Percentiles rank a stretch among this genome's conserved stretches.
These are phyloP conservation scores for Leucoraja erinaceus DNA, from an alignment of 2,113 vertebrate genomes.

Conservation along the genomic window DNA sequence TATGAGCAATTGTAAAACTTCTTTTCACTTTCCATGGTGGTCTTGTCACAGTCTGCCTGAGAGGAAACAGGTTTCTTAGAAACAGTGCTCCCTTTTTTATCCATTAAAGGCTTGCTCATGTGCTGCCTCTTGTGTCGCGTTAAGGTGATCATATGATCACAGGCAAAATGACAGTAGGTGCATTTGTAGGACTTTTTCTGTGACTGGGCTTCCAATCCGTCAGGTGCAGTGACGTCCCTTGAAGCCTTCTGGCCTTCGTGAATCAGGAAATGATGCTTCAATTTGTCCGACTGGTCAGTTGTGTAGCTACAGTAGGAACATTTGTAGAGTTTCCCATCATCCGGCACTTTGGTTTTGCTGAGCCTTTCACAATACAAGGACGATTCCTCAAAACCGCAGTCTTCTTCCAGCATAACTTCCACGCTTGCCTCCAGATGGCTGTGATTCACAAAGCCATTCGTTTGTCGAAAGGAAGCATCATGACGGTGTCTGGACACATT, in stretches of 20 bases:
- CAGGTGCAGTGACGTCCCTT: background rate
- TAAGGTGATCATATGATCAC: conserved; percentile 47
- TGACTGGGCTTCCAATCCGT: background rate
- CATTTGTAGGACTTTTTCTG: background rate
- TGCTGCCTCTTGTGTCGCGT: conserved; percentile 98
- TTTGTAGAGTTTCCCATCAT: background rate
- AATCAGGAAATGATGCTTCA: background rate
- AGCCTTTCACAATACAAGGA: background rate
- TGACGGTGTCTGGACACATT: too few relatives aligned
- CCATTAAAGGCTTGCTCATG: conserved; percentile 46
- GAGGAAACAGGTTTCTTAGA: background rate
- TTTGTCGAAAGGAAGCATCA: background rate
- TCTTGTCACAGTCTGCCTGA: background rate
- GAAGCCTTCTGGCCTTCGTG: background rate
- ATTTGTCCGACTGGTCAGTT: background rate
- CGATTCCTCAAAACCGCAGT: background rate
- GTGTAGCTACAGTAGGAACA: background rate
- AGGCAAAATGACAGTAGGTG: background rate
- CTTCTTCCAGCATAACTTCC: background rate
- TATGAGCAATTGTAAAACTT: conserved; percentile 87
- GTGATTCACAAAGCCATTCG: background rate
- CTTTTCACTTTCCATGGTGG: conserved; percentile 54
- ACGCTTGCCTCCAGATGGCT: background rate
- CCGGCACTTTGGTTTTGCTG: background rate
- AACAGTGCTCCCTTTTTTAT: background rate